Evolutionary conservation across 2,113 vertebrate species (phyloP).

Genomic region (Romanogobio albipinnatus): DNA sequence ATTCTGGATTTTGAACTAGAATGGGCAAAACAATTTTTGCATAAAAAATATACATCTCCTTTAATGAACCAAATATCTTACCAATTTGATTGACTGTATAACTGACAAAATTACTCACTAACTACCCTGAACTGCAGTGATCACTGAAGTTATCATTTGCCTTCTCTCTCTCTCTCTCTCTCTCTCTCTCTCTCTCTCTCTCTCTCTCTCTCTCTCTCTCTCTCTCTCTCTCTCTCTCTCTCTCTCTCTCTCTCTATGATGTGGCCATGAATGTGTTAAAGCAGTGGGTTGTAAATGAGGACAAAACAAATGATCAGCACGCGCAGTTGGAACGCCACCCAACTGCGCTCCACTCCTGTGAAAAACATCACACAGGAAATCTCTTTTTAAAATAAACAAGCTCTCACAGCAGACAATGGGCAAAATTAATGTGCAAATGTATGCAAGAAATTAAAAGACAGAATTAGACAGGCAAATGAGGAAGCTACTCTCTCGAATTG

Average conservation of each 20-base stretch:
- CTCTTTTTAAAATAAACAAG: constrained; percentile 76
- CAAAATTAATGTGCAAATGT: constrained; percentile 99
- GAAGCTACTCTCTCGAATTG: constrained; percentile 94
- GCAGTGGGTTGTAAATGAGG: constrained; percentile 91
- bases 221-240: not conserved
- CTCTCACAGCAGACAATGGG: constrained; percentile 90
- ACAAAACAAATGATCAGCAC: constrained; percentile 99
- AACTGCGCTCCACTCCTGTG: constrained; percentile 94
- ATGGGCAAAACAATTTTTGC: not conserved
- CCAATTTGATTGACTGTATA: not conserved
- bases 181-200: too few relatives aligned
- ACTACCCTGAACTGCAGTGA: not conserved
- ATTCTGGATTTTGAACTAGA: not conserved
- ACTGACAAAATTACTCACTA: not conserved
- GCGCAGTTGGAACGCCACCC: constrained; percentile 98
- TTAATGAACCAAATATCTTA: not conserved
- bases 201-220: not conserved
- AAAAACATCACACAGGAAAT: constrained; percentile 93
- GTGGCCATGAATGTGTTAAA: constrained; percentile 92
- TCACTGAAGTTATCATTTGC: constrained; percentile 19
- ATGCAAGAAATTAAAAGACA: constrained; percentile 92
- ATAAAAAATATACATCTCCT: not conserved
- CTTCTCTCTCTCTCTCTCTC: too few relatives aligned
- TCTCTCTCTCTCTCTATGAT: constrained; percentile 4
- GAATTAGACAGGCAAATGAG: constrained; percentile 79